Conservation (phyloP, 2,797 vertebrate species). For the Eidolon dupreanum region DNA sequence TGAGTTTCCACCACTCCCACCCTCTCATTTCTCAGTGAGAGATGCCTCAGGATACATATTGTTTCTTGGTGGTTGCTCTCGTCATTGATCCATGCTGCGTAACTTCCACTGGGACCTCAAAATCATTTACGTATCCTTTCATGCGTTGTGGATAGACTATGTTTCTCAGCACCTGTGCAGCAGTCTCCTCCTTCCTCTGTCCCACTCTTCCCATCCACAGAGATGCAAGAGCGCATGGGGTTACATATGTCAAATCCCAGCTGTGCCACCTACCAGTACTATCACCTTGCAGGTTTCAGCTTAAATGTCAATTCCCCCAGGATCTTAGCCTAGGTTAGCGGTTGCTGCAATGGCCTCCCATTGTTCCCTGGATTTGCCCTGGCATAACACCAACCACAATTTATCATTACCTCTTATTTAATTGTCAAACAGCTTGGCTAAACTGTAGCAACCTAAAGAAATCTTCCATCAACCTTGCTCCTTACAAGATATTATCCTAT, state of each 20-base stretch:
- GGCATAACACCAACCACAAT: neutral
- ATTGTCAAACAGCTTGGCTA: neutral
- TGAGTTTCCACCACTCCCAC: neutral
- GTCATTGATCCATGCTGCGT: neutral
- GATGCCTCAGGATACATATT: neutral
- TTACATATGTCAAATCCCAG: too few relatives aligned
- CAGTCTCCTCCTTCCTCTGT: neutral
- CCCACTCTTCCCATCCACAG: neutral
- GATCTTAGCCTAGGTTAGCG: neutral
- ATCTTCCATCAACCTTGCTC: neutral
- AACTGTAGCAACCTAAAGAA: neutral
- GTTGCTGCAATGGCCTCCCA: neutral
- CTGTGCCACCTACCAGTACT: neutral
- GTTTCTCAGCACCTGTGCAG: fast-evolving
- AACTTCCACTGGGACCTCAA: neutral
- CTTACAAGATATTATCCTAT: neutral
- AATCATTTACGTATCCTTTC: neutral
- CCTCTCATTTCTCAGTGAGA: neutral
- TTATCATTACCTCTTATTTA: neutral
- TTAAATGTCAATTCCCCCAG: neutral
- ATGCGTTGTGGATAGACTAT: neutral
- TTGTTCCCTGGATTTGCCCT: neutral
- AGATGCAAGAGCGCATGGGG: neutral
- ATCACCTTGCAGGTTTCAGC: neutral
- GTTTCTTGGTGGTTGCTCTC: neutral